Base-by-base conservation (phyloP, 2,797 vertebrate species). In the Sebastolobus altivelis region DNA sequence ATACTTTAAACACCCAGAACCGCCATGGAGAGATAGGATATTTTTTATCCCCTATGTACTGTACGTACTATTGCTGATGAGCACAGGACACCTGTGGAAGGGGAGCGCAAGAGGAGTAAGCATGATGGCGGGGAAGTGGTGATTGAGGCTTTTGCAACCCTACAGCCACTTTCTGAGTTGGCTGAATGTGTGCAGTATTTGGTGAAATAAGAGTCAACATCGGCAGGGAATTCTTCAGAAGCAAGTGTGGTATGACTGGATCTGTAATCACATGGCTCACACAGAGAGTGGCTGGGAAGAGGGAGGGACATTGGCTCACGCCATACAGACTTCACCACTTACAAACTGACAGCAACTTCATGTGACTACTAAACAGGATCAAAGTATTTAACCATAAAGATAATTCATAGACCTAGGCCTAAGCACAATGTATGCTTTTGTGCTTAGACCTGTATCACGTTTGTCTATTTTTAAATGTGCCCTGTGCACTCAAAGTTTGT, bases 391-490 rank as follows among this genome's bases (percentile, higher is more conserved):
- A 29, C 11, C 18, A 29, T 13, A 18, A 13, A 29, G 31, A 56
- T 18, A 29, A 55, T 38, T 10, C 16, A 33, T 6, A 49, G 13
- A 12, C 20, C 18, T 40, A 5, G 46, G 46, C 8, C 27, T 31
- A 65, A 43, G n/a, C 62, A 40, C 8, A 65, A 43, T 12, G 6
- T 14, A 33, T 55, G 58, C 12, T 14, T 78, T 75, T n/a, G 6
- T 35, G 0, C 5, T 52, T 12, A 35, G 37, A 61, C 12, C 8
- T 72, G 27, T 62, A 20, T 37, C 14, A 27, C 9, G 1, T 2
- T 43, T 31, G 20, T 25, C 65, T 62, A 52, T 74, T 69, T 35
- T 22, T 69, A 25, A 65, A 68, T 46, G 2, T 72, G 27, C 43
- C 46, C 72, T 20, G 7, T 8, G 2, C 62, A 76, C 20, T 69